Evolutionary conservation across 2,888 invertebrate species (phyloP).

Genomic region (Agonopterix arenella): DNA sequence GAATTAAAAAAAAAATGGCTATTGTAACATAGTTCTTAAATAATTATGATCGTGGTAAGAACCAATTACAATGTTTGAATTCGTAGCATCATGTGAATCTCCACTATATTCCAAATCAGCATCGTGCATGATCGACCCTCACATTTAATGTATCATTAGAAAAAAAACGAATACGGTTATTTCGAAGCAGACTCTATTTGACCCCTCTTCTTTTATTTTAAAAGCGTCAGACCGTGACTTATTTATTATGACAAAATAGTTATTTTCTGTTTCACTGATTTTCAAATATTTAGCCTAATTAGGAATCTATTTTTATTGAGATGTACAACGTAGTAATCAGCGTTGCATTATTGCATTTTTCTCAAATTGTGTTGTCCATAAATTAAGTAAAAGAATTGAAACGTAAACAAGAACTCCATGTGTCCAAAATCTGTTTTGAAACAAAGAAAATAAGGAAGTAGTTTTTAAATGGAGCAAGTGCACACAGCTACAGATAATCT

Average conservation of each 20-base stretch:
- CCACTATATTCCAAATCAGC: neutral
- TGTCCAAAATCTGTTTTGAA: neutral
- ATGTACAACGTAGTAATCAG: neutral
- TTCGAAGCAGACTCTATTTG: constrained; percentile 20
- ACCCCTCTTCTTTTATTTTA: constrained; percentile 27
- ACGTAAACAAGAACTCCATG: neutral
- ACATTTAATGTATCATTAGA: constrained; percentile 15
- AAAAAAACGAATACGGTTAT: constrained; percentile 27
- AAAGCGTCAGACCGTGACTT: constrained; percentile 29
- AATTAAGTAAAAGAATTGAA: neutral
- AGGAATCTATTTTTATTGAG: no score
- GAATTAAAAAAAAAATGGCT: no score
- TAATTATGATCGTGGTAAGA: neutral
- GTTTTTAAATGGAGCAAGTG: constrained; percentile 54
- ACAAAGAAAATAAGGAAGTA: constrained; percentile 29
- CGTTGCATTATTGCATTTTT: neutral
- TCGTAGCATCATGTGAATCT: neutral
- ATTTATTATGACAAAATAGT: constrained; percentile 29
- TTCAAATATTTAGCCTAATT: no score
- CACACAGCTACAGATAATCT: constrained; percentile 52
- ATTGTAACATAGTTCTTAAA: no score
- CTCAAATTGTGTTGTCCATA: no score
- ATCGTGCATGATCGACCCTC: constrained; percentile 15
- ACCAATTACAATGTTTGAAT: neutral
- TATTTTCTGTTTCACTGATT: constrained; percentile 5